phyloP scores from a whole-genome alignment of 2,797 vertebrate genomes.

The Sibirionetta formosa region DNA sequence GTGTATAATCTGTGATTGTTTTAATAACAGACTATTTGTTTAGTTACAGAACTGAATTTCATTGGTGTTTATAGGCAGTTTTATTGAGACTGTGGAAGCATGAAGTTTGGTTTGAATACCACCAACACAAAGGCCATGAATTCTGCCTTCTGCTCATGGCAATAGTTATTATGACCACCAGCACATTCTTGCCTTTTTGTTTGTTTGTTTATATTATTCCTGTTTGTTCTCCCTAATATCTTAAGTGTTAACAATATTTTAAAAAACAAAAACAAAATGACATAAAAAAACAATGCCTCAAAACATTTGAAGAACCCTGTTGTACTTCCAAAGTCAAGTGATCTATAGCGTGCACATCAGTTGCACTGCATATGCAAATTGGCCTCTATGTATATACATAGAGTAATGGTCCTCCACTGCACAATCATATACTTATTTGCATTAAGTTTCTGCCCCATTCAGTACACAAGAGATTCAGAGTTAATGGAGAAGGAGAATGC shows the following conservation, averaged over 20 bases:
- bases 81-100: not conserved
- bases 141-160: not conserved
- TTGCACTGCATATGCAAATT: not conserved
- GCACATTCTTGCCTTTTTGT: not conserved
- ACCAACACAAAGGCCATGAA: not conserved
- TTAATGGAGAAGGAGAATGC: not conserved
- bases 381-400: fast-evolving
- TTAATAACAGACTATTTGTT: not conserved
- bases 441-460: not conserved
- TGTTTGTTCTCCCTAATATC: not conserved
- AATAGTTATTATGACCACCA: not conserved
- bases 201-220: not conserved
- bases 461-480: not conserved
- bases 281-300: not conserved
- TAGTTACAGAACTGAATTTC: not conserved
- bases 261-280: not conserved
- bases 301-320: not conserved
- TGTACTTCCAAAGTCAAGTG: not conserved
- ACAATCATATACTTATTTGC: not conserved
- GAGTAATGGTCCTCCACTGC: not conserved
- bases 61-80: not conserved
- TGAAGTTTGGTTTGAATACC: not conserved
- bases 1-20: not conserved
- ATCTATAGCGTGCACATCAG: not conserved
- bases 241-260: not conserved